These are phyloP conservation scores for Babyrousa celebensis DNA, from an alignment of 2,797 vertebrate species.

Conservation along the genomic window DNA sequence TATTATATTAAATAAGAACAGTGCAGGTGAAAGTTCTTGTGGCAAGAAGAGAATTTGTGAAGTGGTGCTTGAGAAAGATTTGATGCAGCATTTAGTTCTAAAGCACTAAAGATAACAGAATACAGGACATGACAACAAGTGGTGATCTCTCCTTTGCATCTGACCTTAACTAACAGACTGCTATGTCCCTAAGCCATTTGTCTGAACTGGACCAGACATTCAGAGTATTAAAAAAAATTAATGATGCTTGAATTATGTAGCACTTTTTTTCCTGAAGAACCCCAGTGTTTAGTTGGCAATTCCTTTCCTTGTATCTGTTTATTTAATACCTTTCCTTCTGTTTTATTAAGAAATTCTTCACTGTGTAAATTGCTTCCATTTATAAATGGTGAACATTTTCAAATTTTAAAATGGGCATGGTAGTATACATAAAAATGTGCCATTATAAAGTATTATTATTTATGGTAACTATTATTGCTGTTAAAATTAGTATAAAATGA, in stretches of 20 bases:
- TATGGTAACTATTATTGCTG: constrained; percentile 48
- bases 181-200: not conserved
- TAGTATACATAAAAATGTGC: constrained; percentile 27
- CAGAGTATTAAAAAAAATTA: not conserved
- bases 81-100: constrained; percentile 5
- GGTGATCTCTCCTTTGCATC: not conserved
- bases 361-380: constrained; percentile 44
- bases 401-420: constrained; percentile 1
- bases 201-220: not conserved
- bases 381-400: constrained; percentile 47
- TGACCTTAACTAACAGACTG: constrained; percentile 73
- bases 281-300: not conserved
- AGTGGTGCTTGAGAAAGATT: constrained; percentile 79
- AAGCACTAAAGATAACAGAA: not conserved
- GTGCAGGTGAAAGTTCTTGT: constrained; percentile 75
- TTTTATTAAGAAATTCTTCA: constrained; percentile 64
- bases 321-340: constrained; percentile 49
- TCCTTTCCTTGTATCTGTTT: constrained; percentile 31
- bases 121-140: not conserved
- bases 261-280: not conserved
- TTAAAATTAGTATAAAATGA: constrained; percentile 65
- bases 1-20: not conserved
- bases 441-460: constrained; percentile 53
- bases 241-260: not conserved
- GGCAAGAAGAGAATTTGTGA: constrained; percentile 72